Evolutionary conservation across 1,140 invertebrate genomes (phyloP).

Genomic region (Drosophila parabipectinata): DNA sequence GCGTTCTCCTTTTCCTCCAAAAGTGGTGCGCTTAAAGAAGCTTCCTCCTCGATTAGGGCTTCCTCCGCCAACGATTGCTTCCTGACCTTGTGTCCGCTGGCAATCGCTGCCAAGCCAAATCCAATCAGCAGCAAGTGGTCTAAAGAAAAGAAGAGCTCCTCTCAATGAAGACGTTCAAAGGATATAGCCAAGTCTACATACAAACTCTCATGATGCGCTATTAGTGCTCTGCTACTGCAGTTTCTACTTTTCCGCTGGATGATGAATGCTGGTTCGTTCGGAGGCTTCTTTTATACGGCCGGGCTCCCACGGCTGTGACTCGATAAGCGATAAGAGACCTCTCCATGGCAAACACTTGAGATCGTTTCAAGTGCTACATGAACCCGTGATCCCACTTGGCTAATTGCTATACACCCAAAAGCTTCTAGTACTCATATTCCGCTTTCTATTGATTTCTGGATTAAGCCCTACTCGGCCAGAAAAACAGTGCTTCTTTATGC

Average conservation of each 20-base stretch:
- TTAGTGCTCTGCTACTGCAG: constrained; percentile 26
- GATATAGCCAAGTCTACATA: constrained; percentile 18
- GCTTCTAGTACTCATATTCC: too few relatives aligned
- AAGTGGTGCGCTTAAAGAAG: too few relatives aligned
- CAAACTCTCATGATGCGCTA: constrained; percentile 54
- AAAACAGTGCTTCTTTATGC: too few relatives aligned
- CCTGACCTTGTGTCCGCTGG: constrained; percentile 19
- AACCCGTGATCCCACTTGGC: constrained; percentile 4
- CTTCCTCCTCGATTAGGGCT: neutral
- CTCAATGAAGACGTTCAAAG: neutral
- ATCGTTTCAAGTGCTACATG: constrained; percentile 13
- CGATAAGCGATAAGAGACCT: constrained; percentile 14
- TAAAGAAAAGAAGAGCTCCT: constrained; percentile 1
- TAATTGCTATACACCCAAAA: too few relatives aligned
- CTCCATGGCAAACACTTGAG: constrained; percentile 20
- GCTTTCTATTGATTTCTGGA: too few relatives aligned
- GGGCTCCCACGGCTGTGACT: too few relatives aligned
- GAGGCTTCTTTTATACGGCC: constrained; percentile 22
- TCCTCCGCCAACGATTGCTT: neutral
- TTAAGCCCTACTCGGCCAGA: neutral
- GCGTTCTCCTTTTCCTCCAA: neutral
- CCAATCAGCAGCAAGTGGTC: constrained; percentile 46
- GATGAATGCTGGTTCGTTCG: neutral
- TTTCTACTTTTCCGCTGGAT: constrained; percentile 33
- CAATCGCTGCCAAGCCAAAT: constrained; percentile 38